Evolutionary conservation across 2,797 vertebrate genomes (phyloP), one percentile per base, ranked within the genome.

Genomic region (Denticeps clupeoides): DNA sequence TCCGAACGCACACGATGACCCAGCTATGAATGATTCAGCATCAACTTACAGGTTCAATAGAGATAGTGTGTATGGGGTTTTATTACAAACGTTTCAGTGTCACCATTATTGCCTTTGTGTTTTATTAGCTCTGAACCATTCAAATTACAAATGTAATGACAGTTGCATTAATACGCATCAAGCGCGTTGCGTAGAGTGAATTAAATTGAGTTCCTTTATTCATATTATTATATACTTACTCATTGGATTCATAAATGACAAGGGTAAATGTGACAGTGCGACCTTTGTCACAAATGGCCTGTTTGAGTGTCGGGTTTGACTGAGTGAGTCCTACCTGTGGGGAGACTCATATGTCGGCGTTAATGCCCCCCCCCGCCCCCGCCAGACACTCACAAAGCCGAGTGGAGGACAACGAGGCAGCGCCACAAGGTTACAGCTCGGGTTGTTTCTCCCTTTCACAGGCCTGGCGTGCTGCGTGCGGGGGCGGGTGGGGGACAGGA

Each of bases 281-380:
- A n/a, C n/a, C n/a, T n/a, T n/a, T n/a, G n/a, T n/a, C n/a, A n/a
- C n/a, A n/a, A n/a, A n/a, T n/a, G 24, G 41, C 18, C 31, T 35
- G 47, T 29, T 24, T 27, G 25, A 27, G 24, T 41, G 25, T 29
- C 41, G 19, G 19, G 37, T 32, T 49, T 29, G 29, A 43, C 75
- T 74, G 68, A 72, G 68, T 55, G 62, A 63, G 56, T 55, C 61
- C 33, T 41, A 51, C 70, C 71, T 66, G 64, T 58, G 66, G 68
- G 70, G 53, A 51, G 74, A 74, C 70, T 77, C 73, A 72, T 60
- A 76, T 79, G 78, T 78, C 72, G 76, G 73, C 64, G 59, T 48
- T 43, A 12, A 3, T 18, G 12, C 35, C 7, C 41, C 11, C 43
- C 25, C 50, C 4, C 48, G 15, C 18, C 2, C 22, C 13, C n/a